phyloP scores from a whole-genome alignment of 2,113 vertebrate species.

The Phainopepla nitens region DNA sequence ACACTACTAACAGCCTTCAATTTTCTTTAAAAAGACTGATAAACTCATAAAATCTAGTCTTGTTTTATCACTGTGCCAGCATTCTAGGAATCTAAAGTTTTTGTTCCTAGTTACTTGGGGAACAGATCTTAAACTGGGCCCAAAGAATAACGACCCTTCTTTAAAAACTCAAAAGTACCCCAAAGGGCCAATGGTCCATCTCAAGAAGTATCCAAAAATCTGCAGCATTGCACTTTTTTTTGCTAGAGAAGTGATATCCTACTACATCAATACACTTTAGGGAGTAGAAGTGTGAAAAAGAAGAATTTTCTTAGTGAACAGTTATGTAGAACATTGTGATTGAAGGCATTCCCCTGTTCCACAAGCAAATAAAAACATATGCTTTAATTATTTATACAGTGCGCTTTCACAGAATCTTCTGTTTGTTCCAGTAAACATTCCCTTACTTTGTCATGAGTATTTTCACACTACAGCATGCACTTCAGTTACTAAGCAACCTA shows the following conservation, averaged over 20 bases:
- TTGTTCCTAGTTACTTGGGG: background rate
- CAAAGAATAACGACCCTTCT: background rate
- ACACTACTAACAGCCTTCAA: background rate
- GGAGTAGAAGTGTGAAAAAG: background rate
- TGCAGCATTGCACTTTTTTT: background rate
- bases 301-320: background rate
- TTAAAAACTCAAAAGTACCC: background rate
- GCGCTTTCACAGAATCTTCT: background rate
- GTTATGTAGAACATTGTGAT: background rate
- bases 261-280: background rate
- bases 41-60: background rate
- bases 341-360: background rate
- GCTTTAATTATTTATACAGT: background rate
- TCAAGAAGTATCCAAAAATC: background rate
- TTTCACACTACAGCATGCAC: background rate
- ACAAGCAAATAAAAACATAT: background rate
- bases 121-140: background rate
- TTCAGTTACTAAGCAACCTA: slow-evolving; percentile 49
- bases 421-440: background rate
- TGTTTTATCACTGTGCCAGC: background rate
- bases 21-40: background rate
- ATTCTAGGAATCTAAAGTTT: background rate
- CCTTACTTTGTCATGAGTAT: background rate
- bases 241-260: background rate
- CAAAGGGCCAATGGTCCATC: background rate